Base-by-base conservation (phyloP, 2,888 invertebrate species). In the Omphaloscelis lunosa region DNA sequence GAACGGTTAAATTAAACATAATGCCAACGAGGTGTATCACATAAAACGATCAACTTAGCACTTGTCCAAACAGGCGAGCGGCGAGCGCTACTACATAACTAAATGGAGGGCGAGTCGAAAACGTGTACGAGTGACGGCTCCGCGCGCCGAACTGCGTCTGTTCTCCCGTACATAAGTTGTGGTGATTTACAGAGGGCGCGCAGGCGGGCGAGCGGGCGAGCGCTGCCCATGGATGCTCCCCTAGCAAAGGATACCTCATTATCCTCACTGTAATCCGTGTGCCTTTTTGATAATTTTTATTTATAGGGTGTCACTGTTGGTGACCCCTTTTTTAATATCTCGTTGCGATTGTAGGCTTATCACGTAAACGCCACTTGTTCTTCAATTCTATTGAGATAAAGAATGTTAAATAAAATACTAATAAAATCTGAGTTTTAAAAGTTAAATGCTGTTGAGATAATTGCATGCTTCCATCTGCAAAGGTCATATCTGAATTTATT, bases 21-120 rank as follows among this genome's bases (percentile, higher is more conserved):
- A 95, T 95, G 94, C 93, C 93, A 94, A 94, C 94, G 93, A 94
- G 95, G 92, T 93, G 93, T 95, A 95, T 95, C 96, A 95, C 95
- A 95, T 95, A 93, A 94, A 95, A 95, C 96, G 95, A 96, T 95
- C 95, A 96, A 96, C 95, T 96, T 96, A 95, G 94, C 96, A 96
- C 96, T 96, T 96, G 96, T 96, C 94, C 94, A 95, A 96, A 95
- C 94, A 94, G 94, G 90, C 92, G 90, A 91, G 86, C 91, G 89
- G 79, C 86, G 86, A 83, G 89, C 85, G 90, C 91, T 92, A 91
- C 92, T 93, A 94, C 94, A 95, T 93, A 91, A 93, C 94, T 93
- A 92, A 91, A 85, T 85, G 85, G 86, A 87, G 87, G 88, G 90
- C 87, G 83, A 83, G 87, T 79, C 82, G 86, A 86, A 85, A 89